Percentiles rank a stretch among this genome's conserved stretches.
These are phyloP conservation scores for Euthynnus affinis DNA, from an alignment of 2,797 vertebrate species.

Conservation along the genomic window DNA sequence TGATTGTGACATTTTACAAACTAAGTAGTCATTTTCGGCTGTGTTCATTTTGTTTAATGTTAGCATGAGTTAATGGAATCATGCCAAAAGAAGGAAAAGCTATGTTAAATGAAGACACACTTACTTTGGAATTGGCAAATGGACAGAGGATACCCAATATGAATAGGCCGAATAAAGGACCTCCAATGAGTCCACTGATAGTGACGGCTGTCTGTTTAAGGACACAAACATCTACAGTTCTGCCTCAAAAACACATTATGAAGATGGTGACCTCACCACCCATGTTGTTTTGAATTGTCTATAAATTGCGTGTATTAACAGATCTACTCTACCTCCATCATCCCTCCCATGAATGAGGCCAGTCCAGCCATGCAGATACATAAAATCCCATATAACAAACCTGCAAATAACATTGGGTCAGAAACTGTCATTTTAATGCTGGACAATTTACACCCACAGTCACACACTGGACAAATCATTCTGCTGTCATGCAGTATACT, in stretches of 20 bases:
- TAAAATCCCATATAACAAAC: constrained; percentile 88
- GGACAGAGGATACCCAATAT: constrained; percentile 84
- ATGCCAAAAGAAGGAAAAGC: not conserved
- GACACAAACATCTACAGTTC: constrained; percentile 12
- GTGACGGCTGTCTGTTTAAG: constrained; percentile 79
- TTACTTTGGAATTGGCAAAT: constrained; percentile 85
- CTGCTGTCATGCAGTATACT: not conserved
- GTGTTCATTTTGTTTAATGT: not conserved
- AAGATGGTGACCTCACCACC: no score
- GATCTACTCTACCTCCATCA: constrained; percentile 88
- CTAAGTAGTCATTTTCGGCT: no score
- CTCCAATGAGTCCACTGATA: constrained; percentile 84
- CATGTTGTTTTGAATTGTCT: not conserved
- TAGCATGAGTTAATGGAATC: not conserved
- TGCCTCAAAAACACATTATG: not conserved
- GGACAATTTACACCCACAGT: no score
- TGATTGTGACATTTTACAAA: not conserved
- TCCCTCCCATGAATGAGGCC: constrained; percentile 91
- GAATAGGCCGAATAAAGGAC: constrained; percentile 87
- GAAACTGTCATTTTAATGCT: not conserved
- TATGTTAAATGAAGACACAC: constrained; percentile 37
- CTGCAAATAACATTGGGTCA: constrained; percentile 75
- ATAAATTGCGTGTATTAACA: not conserved
- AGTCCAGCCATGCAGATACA: constrained; percentile 94
- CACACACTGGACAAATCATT: not conserved